Evolutionary conservation across 2,797 vertebrate species (phyloP).

Genomic region (Argyrosomus regius): DNA sequence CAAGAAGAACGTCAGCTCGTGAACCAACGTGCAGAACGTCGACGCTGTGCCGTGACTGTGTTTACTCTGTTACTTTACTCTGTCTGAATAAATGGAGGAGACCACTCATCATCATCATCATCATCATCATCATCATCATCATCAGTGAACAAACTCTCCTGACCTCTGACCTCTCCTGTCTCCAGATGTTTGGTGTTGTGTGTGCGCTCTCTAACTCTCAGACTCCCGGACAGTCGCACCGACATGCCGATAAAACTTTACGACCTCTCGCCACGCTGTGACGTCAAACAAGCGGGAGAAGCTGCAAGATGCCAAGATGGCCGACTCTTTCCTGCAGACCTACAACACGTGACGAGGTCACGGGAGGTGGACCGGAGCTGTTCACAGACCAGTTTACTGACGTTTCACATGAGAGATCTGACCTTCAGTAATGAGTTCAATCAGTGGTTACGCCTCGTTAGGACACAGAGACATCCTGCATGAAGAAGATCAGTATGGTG

Average conservation of each 20-base stretch:
- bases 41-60: no score
- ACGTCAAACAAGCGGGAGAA: neutral
- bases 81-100: no score
- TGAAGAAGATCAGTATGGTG: no score
- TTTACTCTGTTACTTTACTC: no score
- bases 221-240: conserved; percentile 10
- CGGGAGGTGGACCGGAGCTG: neutral
- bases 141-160: no score
- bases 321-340: neutral
- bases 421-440: neutral
- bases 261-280: conserved; percentile 46
- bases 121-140: no score
- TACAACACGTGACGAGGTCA: neutral
- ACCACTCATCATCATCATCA: no score
- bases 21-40: no score
- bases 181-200: neutral
- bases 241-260: conserved; percentile 32
- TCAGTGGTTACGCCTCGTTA: neutral
- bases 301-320: neutral
- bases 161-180: neutral
- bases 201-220: neutral
- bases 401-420: neutral
- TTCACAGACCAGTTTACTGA: neutral
- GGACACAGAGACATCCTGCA: neutral
- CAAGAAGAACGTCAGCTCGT: no score